phyloP scores from a whole-genome alignment of 2,113 vertebrate genomes.

The Nyctibius bracteatus region DNA sequence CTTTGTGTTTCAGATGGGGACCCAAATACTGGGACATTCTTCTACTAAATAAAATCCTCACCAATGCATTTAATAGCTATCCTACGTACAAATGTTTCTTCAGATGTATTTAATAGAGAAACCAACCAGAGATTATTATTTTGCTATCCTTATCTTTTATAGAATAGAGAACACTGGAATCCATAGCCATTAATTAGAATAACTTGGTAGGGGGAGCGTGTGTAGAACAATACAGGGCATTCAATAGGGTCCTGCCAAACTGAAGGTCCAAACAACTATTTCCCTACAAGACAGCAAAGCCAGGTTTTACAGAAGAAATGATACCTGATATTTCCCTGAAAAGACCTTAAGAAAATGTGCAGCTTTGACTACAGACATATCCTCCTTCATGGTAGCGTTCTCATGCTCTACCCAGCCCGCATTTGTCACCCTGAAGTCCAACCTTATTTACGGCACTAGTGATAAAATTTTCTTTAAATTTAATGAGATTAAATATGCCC shows the following conservation, averaged over 20 bases:
- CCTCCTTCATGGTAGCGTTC: background rate
- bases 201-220: background rate
- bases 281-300: background rate
- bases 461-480: conserved; percentile 39
- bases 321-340: background rate
- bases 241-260: background rate
- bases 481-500: conserved; percentile 42
- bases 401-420: background rate
- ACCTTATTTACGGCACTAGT: background rate
- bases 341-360: background rate
- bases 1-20: background rate
- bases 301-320: background rate
- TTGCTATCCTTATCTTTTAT: background rate
- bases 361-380: background rate
- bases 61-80: background rate
- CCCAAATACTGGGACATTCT: background rate
- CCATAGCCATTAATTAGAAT: background rate
- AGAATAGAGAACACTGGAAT: background rate
- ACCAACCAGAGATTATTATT: background rate
- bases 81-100: background rate
- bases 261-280: background rate
- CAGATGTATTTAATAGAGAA: background rate
- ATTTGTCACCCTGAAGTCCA: background rate
- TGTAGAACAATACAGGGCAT: background rate
- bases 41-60: background rate